A percentile compares a stretch with the other conserved stretches of the same genome.
phyloP scores from a whole-genome alignment of 2,888 invertebrate species.

The Caenorhabditis doughertyi region DNA sequence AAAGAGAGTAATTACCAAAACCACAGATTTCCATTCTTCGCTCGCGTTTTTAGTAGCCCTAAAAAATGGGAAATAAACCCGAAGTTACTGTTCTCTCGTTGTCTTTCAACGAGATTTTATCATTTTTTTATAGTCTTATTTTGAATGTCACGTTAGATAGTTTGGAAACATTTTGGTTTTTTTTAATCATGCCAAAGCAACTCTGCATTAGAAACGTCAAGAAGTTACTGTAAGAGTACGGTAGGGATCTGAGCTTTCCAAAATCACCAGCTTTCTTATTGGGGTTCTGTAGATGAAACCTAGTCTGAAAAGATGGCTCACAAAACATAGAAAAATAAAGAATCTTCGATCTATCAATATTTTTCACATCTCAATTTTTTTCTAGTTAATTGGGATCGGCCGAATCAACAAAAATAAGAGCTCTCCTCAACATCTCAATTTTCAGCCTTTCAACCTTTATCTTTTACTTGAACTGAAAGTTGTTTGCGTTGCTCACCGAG shows the following conservation, averaged over 20 bases:
- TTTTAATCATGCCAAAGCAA: too few relatives aligned
- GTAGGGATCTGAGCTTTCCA: too few relatives aligned
- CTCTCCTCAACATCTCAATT: conserved; percentile 15
- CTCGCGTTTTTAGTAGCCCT: background rate
- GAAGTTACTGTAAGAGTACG: too few relatives aligned
- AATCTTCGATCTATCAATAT: background rate
- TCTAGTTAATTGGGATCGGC: background rate
- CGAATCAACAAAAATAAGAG: conserved; percentile 7
- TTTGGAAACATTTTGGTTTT: background rate
- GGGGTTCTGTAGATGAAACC: too few relatives aligned
- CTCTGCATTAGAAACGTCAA: too few relatives aligned
- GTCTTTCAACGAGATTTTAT: background rate
- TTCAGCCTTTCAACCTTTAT: conserved; percentile 47
- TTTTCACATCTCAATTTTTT: background rate
- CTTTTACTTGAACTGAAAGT: conserved; percentile 28
- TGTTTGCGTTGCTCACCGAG: conserved; percentile 41
- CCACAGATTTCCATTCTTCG: background rate
- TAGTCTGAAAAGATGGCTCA: too few relatives aligned
- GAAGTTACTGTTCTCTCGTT: background rate
- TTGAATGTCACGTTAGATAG: background rate
- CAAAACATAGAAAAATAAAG: too few relatives aligned
- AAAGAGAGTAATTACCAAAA: background rate
- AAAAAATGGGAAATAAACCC: background rate
- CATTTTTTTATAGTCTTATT: background rate
- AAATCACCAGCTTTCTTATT: too few relatives aligned